A percentile compares a stretch with the other conserved stretches of the same genome.
Conservation (phyloP, 2,888 invertebrate genomes). For the Sesamia inferens region DNA sequence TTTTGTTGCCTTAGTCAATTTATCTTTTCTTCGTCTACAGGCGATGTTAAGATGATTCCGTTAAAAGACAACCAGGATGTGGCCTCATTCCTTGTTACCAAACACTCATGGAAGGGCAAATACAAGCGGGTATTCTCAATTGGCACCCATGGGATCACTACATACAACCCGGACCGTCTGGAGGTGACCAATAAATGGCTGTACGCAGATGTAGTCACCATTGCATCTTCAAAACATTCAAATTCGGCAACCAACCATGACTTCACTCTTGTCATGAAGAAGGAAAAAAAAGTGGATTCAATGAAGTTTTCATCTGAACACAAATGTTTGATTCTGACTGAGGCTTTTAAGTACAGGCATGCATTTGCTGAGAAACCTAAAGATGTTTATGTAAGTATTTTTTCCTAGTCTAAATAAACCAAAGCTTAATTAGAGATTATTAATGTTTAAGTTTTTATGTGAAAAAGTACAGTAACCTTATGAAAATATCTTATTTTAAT, state of each 20-base stretch:
- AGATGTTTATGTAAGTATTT: constrained; percentile 92
- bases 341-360: constrained; percentile 95
- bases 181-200: constrained; percentile 97
- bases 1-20: constrained; percentile 6
- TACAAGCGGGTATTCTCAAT: constrained; percentile 99
- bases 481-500: not conserved
- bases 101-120: constrained; percentile 99
- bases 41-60: constrained; percentile 93
- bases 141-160: constrained; percentile 98
- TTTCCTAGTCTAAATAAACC: not conserved
- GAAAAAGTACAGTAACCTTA: not conserved
- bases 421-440: accelerated
- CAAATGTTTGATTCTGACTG: constrained; percentile 97
- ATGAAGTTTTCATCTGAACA: constrained; percentile 99
- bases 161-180: constrained; percentile 94
- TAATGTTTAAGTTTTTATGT: not conserved
- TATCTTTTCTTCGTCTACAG: constrained; percentile 68
- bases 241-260: constrained; percentile 91
- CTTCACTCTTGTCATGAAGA: constrained; percentile 95
- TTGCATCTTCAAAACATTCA: constrained; percentile 91
- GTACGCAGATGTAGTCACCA: constrained; percentile 94
- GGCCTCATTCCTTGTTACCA: constrained; percentile 98
- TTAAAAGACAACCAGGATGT: constrained; percentile 98
- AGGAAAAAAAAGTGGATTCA: constrained; percentile 96
- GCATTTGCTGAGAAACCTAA: constrained; percentile 95